Conservation (phyloP, 2,113 vertebrate genomes). For the Platichthys flesus region DNA sequence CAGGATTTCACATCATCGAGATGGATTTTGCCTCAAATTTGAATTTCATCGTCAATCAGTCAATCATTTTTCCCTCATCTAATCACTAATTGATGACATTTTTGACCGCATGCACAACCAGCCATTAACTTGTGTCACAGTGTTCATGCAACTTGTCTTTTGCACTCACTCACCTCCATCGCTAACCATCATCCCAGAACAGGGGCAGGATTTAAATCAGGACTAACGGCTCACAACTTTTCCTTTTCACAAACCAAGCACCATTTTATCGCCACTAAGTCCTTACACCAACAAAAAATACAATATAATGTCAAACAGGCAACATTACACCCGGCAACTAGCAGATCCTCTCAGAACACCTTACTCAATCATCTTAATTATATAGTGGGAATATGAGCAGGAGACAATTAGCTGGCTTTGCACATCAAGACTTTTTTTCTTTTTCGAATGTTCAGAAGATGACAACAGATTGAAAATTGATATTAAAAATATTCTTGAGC, state of each 20-base stretch:
- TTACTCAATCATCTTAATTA: constrained; percentile 1
- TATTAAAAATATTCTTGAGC: neutral
- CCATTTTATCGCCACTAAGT: neutral
- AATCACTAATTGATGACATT: neutral
- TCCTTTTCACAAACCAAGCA: neutral
- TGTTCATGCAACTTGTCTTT: too few species aligned
- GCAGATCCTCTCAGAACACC: neutral
- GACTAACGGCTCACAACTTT: neutral
- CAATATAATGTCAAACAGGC: neutral
- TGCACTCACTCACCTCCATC: neutral
- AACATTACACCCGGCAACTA: constrained; percentile 7
- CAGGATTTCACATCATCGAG: neutral
- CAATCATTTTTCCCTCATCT: too few species aligned
- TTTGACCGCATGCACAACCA: too few species aligned
- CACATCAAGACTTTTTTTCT: neutral
- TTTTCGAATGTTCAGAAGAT: neutral
- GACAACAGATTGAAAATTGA: neutral
- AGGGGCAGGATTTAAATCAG: neutral
- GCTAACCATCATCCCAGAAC: neutral
- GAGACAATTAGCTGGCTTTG: neutral
- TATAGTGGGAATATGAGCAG: neutral
- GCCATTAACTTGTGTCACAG: too few species aligned
- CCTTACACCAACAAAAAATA: neutral
- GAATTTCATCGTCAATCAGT: neutral
- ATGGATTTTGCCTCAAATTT: neutral